Evolutionary conservation across 1,140 invertebrate genomes (phyloP), one percentile per base, ranked within the genome.

Genomic region (Mizuhopecten yessoensis): DNA sequence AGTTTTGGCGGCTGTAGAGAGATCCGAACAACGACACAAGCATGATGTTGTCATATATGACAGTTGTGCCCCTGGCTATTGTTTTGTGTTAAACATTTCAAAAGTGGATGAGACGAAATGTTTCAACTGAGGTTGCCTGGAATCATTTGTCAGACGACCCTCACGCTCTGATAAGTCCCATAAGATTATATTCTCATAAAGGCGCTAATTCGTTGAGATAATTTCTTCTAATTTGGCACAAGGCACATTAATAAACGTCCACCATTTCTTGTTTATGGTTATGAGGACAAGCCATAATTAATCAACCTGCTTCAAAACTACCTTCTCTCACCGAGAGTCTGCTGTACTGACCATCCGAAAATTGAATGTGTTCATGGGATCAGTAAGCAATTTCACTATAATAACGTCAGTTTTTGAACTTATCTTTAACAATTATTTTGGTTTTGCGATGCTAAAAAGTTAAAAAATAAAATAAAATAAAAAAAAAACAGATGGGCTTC

Each of bases 61-160:
- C 57, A 75, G 57, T n/a, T 5, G 0, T 5, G 57, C 57, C 57
- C 2, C 23, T 11, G 57, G 57, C 57, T 75, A 75, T 75, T 75
- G 57, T 75, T 75, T 75, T 75, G 57, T 75, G 57, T 75, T 75
- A 75, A 75, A 75, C 57, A 75, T 75, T 75, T 75, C 57, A 75
- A 75, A 75, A 75, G 57, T 75, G n/a, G 57, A 75, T 75, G 29
- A 13, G 36, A 5, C 13, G 36, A 39, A 39, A 29, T 75, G 23
- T 75, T 29, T 75, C 57, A 29, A 29, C n/a, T 75, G 0, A 29
- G 57, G 45, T 49, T 9, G 20, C 45, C n/a, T 5, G 2, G 23
- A 7, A 75, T 75, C 57, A 75, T 75, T 75, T 75, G 57, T 75
- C 57, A 75, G 57, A n/a, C 57, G 57, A 75, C 57, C 57, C 57